Percentiles rank a stretch among this genome's conserved stretches.
phyloP scores from a whole-genome alignment of 2,888 invertebrate genomes.

The Drosophila nigritarsus region DNA sequence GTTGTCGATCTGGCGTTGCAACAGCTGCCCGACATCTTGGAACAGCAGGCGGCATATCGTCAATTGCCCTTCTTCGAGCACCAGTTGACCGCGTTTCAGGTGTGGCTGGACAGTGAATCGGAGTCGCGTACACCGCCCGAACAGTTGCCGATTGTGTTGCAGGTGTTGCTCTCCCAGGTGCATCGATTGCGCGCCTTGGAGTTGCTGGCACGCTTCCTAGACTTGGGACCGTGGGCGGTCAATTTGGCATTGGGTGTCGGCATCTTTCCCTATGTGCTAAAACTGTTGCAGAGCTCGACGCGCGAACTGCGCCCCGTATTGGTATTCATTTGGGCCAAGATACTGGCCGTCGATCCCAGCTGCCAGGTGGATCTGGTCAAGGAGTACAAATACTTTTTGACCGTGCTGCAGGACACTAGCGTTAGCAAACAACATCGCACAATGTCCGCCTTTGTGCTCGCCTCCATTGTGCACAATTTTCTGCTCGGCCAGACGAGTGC shows the following conservation, averaged over 20 bases:
- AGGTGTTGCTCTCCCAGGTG: constrained; percentile 90
- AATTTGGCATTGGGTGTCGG: constrained; percentile 98
- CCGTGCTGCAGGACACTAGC: constrained; percentile 94
- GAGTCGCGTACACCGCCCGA: constrained; percentile 94
- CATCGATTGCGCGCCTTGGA: constrained; percentile 98
- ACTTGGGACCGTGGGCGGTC: constrained; percentile 98
- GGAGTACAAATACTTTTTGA: constrained; percentile 97
- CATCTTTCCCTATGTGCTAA: constrained; percentile 99
- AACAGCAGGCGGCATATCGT: constrained; percentile 87
- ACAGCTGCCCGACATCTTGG: constrained; percentile 92
- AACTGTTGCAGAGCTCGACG: constrained; percentile 97
- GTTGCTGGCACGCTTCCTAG: constrained; percentile 95
- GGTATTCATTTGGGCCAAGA: constrained; percentile 99
- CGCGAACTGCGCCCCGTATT: constrained; percentile 95
- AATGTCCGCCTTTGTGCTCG: constrained; percentile 97
- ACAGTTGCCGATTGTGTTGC: constrained; percentile 98
- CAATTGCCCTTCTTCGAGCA: constrained; percentile 98
- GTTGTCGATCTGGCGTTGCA: constrained; percentile 97
- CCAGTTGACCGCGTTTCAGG: constrained; percentile 98
- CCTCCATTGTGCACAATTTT: constrained; percentile 96
- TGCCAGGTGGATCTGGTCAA: constrained; percentile 98
- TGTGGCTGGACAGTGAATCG: constrained; percentile 86
- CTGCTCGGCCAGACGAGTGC: constrained; percentile 95
- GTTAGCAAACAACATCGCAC: constrained; percentile 95
- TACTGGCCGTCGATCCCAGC: constrained; percentile 97